A percentile compares a stretch with the other conserved stretches of the same genome.
These are phyloP conservation scores for Dimorphilus gyrociliatus DNA, from an alignment of 2,888 invertebrate genomes.

Conservation along the genomic window DNA sequence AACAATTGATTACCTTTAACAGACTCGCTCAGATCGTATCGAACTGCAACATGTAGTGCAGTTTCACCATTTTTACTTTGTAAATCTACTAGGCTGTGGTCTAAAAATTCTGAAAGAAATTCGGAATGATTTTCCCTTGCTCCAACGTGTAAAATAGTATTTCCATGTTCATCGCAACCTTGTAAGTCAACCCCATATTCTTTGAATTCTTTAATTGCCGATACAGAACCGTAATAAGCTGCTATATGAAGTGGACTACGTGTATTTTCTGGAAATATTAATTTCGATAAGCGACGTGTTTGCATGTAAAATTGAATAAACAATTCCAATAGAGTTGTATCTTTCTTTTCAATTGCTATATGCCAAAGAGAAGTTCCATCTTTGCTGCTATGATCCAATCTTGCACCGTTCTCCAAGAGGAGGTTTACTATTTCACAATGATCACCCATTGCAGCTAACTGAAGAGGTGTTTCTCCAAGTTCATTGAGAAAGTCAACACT, in stretches of 20 bases:
- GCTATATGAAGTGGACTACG: slow-evolving; percentile 13
- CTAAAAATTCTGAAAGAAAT: slow-evolving; percentile 14
- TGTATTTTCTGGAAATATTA: too few species aligned
- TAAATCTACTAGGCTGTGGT: slow-evolving; percentile 11
- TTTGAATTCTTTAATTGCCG: slow-evolving; percentile 15
- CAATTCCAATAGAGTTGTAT: slow-evolving; percentile 13
- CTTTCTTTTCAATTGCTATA: slow-evolving; percentile 15
- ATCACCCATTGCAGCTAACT: slow-evolving; percentile 22
- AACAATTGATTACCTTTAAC: slow-evolving; percentile 15
- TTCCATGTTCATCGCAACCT: slow-evolving; percentile 15
- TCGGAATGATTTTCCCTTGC: slow-evolving; percentile 15
- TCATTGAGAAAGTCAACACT: slow-evolving; percentile 15
- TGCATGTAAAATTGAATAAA: too few species aligned
- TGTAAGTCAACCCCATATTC: slow-evolving; percentile 14
- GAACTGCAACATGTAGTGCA: slow-evolving; percentile 24
- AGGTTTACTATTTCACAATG: slow-evolving; percentile 16
- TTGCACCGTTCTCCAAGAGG: slow-evolving; percentile 16
- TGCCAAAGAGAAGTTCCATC: slow-evolving; percentile 21
- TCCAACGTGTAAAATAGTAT: slow-evolving; percentile 21
- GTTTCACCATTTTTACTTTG: slow-evolving; percentile 21
- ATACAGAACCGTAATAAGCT: slow-evolving; percentile 10
- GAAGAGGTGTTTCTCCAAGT: slow-evolving; percentile 18
- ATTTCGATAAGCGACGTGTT: too few species aligned
- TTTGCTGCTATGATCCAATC: slow-evolving; percentile 16
- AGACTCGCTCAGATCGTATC: slow-evolving; percentile 16